Evolutionary conservation across 2,113 vertebrate species (phyloP), one percentile per base, ranked within the genome.

Genomic region (Peromyscus polionotus): DNA sequence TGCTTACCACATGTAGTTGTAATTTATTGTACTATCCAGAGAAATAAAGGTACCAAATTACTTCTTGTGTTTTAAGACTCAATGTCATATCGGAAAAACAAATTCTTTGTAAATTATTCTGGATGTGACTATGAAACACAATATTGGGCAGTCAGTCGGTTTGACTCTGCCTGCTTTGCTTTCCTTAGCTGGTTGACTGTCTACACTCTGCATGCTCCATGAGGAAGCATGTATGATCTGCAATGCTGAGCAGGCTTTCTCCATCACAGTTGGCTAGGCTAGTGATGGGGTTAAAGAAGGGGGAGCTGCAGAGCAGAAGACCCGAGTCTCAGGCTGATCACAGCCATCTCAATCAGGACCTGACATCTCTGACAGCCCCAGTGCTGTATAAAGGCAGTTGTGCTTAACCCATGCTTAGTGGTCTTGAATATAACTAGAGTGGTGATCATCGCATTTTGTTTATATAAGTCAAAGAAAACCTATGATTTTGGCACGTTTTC

Each of bases 41-140:
- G 9, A 88, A 85, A 90, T 68, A 39, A 91, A 39, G 19, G 45
- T 72, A 28, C 73, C 12, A 93, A 81, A 84, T 88, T 76, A 0
- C 48, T 72, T 12, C 95, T 36, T 83, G n/a, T 31, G n/a, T 75
- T 96, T 96, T 84, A 88, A 76, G 77, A 33, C 12, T 83, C 19
- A 39, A 2, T 63, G 33, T 95, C 4, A 77, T 45, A 67, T 68
- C 72, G 51, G 19, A 94, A 79, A 63, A 45, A 36, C 12, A 19
- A 7, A 8, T 3, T 26, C 3, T 54, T 86, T 61, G 33, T 59
- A 90, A 70, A 57, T 95, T 22, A 48, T 84, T 91, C 57, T 94
- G 31, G 93, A 13, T 54, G 36, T 7, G 36, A 61, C 14, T 94
- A 1, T 93, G 51, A 77, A 68, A 90, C 26, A 19, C 26, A 85